phyloP scores from a whole-genome alignment of 2,113 vertebrate species.

The Numenius arquata region DNA sequence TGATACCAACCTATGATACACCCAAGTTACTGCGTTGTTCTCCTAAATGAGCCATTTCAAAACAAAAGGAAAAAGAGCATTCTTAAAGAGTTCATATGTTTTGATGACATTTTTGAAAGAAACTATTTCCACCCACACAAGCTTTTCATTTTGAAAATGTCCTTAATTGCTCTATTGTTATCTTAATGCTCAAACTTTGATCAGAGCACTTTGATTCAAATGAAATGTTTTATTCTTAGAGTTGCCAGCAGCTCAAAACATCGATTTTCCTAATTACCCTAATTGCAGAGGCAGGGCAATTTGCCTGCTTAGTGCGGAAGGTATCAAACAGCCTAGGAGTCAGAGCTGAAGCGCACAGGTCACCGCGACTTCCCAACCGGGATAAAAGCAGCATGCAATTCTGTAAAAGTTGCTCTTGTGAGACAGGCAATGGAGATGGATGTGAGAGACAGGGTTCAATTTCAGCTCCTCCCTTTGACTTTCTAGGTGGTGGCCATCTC shows the following conservation, averaged over 20 bases:
- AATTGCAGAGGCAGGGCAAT: not conserved
- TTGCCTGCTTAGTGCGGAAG: not conserved
- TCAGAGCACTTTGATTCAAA: slow-evolving; percentile 35
- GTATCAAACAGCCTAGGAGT: not conserved
- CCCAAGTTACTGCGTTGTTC: not conserved
- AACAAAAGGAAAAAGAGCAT: not conserved
- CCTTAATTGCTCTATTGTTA: slow-evolving; percentile 64
- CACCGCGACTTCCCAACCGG: not conserved
- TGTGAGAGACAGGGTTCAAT: not conserved
- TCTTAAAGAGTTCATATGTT: slow-evolving; percentile 23
- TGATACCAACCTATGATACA: not conserved
- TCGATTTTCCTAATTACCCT: not conserved
- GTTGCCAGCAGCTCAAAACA: slow-evolving; percentile 41
- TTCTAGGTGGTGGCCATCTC: not conserved
- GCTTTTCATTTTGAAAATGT: slow-evolving; percentile 36
- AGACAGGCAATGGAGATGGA: not conserved
- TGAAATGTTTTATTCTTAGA: slow-evolving; percentile 34
- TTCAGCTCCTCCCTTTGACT: not conserved
- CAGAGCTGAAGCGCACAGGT: not conserved
- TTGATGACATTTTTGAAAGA: slow-evolving; percentile 36
- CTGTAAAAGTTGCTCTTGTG: not conserved
- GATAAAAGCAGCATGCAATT: not conserved
- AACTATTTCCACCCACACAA: slow-evolving; percentile 35
- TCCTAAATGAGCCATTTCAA: slow-evolving; percentile 13
- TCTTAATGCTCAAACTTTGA: slow-evolving; percentile 47